Percentiles rank a stretch among this genome's conserved stretches.
These are phyloP conservation scores for Agonopterix subpropinquella DNA, from an alignment of 2,888 invertebrate genomes.

Conservation along the genomic window DNA sequence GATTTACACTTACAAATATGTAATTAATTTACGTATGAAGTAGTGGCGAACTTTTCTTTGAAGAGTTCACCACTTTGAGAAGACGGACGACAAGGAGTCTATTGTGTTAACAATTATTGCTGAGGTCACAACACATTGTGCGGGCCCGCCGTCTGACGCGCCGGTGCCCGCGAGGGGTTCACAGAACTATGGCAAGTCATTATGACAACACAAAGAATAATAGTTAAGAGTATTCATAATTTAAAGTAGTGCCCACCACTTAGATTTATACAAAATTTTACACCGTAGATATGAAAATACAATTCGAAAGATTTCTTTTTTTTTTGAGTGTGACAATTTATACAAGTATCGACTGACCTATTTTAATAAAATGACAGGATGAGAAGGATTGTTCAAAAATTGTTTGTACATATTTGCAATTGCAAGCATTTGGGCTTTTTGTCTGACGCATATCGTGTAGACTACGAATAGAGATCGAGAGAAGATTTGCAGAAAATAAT, in stretches of 20 bases:
- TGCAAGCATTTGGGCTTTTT: constrained; percentile 51
- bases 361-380: constrained; percentile 60
- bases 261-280: constrained; percentile 36
- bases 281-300: constrained; percentile 26
- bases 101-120: constrained; percentile 53
- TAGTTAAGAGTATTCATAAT: constrained; percentile 30
- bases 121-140: constrained; percentile 51
- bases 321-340: constrained; percentile 17
- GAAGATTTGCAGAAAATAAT: background rate
- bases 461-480: no score
- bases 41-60: constrained; percentile 49
- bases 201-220: constrained; percentile 27
- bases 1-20: constrained; percentile 56
- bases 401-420: constrained; percentile 46
- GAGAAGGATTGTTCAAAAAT: constrained; percentile 22
- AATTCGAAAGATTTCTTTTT: constrained; percentile 6
- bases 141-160: constrained; percentile 12
- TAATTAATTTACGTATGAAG: constrained; percentile 65
- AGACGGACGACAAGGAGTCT: constrained; percentile 51
- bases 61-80: constrained; percentile 39
- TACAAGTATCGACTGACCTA: constrained; percentile 11
- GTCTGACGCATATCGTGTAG: constrained; percentile 20
- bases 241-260: constrained; percentile 34
- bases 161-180: constrained; percentile 5
- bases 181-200: constrained; percentile 17